Evolutionary conservation across 2,113 vertebrate species (phyloP), one percentile per base, ranked within the genome.

Genomic region (Ammodytes dubius): DNA sequence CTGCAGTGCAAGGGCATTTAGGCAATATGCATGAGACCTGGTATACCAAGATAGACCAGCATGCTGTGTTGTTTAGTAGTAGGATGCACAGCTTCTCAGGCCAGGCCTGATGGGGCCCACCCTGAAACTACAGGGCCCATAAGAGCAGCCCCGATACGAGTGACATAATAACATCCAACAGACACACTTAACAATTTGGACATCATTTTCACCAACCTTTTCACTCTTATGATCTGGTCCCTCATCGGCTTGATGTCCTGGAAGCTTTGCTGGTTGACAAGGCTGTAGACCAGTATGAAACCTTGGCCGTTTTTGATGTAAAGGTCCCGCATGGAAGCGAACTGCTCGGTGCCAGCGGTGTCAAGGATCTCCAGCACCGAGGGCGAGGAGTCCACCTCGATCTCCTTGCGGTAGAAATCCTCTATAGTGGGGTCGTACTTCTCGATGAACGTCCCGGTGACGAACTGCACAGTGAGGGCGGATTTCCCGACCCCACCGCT

Each of bases 241-340:
- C 97, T 94, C 97, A 99, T 98, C 75, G 97, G 97, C 83, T 96
- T 97, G 88, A 98, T 98, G 95, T 99, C 97, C 93, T 98, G 97
- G 94, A 98, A 98, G 96, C 97, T 97, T 91, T 98, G 97, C 94
- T 98, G 97, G 96, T 98, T 98, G 80, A 98, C 97, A 8, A 98
- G 94, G 92, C 97, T 98, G 95, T 98, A 98, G 85, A 98, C 97
- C 57, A 98, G 90, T 66, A 98, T 98, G 96, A 98, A 98, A 65
- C 97, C 97, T 91, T 98, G 97, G 1, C 97, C 97, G 92, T 98
- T 98, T 88, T 98, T 98, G 95, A 98, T 98, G 96, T 98, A 98
- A 70, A 98, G 96, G 91, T 98, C 97, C 93, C 97, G 95, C 97
- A 98, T 98, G 91, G 97, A 98, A 77, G 97, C 97, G 93, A 98